A percentile compares a stretch with the other conserved stretches of the same genome.
Evolutionary conservation across 2,888 invertebrate species (phyloP).

Genomic region (Augochlorella aurata): DNA sequence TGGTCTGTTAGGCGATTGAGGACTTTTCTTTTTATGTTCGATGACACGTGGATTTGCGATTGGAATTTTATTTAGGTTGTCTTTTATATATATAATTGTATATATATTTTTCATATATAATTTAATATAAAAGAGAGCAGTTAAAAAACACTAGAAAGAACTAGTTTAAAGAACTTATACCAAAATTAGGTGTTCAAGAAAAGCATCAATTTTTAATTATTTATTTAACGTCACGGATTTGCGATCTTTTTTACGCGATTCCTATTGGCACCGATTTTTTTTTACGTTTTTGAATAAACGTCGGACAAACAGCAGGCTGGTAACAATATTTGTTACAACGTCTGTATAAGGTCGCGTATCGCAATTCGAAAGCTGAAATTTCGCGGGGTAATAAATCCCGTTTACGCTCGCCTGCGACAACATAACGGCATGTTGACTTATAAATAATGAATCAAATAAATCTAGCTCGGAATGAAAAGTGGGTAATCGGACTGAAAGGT

Average conservation of each 20-base stretch:
- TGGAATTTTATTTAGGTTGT: too few species aligned
- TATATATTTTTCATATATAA: too few species aligned
- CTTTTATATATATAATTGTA: too few species aligned
- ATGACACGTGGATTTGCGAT: too few species aligned
- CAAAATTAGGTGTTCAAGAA: too few species aligned
- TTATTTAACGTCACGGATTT: too few species aligned
- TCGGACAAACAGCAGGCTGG: not conserved
- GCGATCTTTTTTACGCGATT: not conserved
- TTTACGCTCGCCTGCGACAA: not conserved
- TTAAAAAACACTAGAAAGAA: too few species aligned
- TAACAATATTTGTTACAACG: not conserved
- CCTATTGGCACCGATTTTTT: not conserved
- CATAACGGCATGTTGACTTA: slow-evolving; percentile 6
- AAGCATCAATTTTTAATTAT: too few species aligned
- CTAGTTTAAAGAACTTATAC: too few species aligned
- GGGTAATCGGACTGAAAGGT: not conserved
- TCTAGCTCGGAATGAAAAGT: not conserved
- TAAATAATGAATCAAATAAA: slow-evolving; percentile 7
- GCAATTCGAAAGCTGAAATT: slow-evolving; percentile 10
- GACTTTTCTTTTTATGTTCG: too few species aligned
- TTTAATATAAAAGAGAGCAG: too few species aligned
- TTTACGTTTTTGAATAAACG: not conserved
- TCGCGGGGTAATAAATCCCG: not conserved
- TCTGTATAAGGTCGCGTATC: not conserved
- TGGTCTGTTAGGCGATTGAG: too few species aligned